These are phyloP conservation scores for Speoplatyrhinus poulsoni DNA, from an alignment of 2,113 vertebrate genomes.

Conservation along the genomic window DNA sequence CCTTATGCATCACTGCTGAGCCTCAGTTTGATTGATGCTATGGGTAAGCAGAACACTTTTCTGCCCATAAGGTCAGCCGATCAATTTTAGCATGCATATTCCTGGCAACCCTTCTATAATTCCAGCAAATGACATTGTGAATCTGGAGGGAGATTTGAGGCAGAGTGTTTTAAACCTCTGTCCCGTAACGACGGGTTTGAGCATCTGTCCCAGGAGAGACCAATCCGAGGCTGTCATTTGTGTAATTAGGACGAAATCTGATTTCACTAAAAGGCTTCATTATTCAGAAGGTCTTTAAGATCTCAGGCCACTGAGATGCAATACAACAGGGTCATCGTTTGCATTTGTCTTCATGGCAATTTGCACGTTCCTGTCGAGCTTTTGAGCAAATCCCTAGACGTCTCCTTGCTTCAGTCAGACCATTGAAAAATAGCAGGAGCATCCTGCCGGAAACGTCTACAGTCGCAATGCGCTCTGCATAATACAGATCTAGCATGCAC, in stretches of 20 bases:
- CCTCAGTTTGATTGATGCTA: too few relatives aligned
- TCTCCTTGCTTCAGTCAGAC: constrained; percentile 8
- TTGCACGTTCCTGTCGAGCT: constrained; percentile 30
- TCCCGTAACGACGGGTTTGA: constrained; percentile 36
- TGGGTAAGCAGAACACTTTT: too few relatives aligned
- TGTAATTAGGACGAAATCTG: constrained; percentile 44
- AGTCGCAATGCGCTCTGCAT: neutral
- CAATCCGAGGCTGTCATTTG: constrained; percentile 25
- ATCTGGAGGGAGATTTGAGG: constrained; percentile 30
- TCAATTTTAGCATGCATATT: neutral
- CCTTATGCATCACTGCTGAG: too few relatives aligned
- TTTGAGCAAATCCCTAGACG: constrained; percentile 17
- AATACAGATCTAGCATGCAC: neutral
- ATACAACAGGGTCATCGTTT: constrained; percentile 26
- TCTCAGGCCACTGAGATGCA: constrained; percentile 20
- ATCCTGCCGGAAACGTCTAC: neutral
- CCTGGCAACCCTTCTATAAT: constrained; percentile 27
- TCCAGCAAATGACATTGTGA: constrained; percentile 33
- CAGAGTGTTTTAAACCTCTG: constrained; percentile 38
- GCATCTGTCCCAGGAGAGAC: constrained; percentile 28
- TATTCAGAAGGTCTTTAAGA: constrained; percentile 36
- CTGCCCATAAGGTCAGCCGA: too few relatives aligned
- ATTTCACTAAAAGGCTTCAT: constrained; percentile 58
- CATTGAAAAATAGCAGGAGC: neutral
- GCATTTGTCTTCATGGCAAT: constrained; percentile 38